A percentile compares a stretch with the other conserved stretches of the same genome.
Evolutionary conservation across 2,797 vertebrate genomes (phyloP).

Genomic region (Alfaro cultratus): DNA sequence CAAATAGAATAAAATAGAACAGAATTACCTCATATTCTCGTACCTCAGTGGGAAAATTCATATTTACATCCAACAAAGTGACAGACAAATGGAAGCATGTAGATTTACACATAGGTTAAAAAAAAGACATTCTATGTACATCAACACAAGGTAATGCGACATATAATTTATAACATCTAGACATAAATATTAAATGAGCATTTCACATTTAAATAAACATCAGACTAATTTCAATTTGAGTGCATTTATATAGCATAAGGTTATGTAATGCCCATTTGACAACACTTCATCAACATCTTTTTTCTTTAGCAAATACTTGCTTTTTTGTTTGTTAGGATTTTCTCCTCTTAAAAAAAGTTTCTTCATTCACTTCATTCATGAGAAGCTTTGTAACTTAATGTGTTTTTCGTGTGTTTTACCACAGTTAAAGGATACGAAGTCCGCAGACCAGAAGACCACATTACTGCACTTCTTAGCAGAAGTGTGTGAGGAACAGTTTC

Average conservation of each 20-base stretch:
- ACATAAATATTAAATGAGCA: background rate
- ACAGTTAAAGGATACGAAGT: constrained; percentile 96
- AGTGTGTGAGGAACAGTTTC: constrained; percentile 91
- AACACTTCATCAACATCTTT: background rate
- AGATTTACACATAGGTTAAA: background rate
- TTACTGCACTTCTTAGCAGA: constrained; percentile 94
- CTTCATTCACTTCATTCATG: background rate
- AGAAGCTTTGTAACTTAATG: background rate
- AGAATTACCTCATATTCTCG: background rate
- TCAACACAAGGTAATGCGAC: background rate
- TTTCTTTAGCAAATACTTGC: background rate
- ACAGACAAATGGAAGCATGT: background rate
- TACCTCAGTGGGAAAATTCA: background rate
- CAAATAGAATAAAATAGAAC: background rate
- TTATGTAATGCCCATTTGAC: background rate
- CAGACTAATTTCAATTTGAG: background rate
- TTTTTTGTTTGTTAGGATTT: background rate
- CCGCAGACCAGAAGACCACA: constrained; percentile 92
- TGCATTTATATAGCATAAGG: background rate
- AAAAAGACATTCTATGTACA: background rate
- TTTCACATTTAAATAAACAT: background rate
- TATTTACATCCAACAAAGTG: background rate
- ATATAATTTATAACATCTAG: background rate
- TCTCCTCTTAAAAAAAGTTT: background rate
- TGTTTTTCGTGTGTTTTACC: constrained; percentile 17